A percentile compares a stretch with the other conserved stretches of the same genome.
Conservation (phyloP, 2,888 invertebrate genomes). For the Dynastes grantii region DNA sequence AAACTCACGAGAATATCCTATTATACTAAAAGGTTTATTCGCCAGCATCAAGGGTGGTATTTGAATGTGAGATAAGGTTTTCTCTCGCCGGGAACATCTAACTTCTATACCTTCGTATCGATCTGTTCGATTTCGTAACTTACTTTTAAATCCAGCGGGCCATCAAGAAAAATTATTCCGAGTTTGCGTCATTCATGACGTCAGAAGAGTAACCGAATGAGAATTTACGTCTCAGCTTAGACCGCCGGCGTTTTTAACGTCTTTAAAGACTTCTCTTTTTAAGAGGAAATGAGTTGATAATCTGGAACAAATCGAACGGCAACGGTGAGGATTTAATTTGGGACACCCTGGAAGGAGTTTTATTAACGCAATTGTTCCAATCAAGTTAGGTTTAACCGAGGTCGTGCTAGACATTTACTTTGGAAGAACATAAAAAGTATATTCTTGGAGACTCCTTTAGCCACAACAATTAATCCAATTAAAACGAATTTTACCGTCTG, state of each 20-base stretch:
- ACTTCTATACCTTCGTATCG: conserved; percentile 14
- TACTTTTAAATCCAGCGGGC: conserved; percentile 29
- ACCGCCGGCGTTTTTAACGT: neutral
- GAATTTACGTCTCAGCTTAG: neutral
- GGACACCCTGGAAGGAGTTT: neutral
- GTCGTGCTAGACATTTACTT: neutral
- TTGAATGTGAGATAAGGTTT: conserved; percentile 42
- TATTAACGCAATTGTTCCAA: conserved; percentile 23
- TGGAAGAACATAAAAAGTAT: neutral
- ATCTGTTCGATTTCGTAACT: conserved; percentile 29
- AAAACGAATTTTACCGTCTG: too few relatives aligned
- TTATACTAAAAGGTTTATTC: conserved; percentile 47
- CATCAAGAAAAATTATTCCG: conserved; percentile 38
- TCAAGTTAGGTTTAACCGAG: neutral
- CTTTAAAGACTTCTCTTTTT: conserved; percentile 14
- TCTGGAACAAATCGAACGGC: conserved; percentile 36
- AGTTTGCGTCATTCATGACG: conserved; percentile 36
- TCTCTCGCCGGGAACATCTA: conserved; percentile 2
- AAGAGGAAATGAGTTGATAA: conserved; percentile 30
- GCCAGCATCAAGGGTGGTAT: conserved; percentile 27
- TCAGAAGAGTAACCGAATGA: conserved; percentile 11
- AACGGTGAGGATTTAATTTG: conserved; percentile 32
- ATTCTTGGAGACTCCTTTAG: too few relatives aligned
- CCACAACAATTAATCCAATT: too few relatives aligned
- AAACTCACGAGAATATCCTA: conserved; percentile 41